Conservation (phyloP, 2,888 invertebrate species). For the Sarcophaga variegata region DNA sequence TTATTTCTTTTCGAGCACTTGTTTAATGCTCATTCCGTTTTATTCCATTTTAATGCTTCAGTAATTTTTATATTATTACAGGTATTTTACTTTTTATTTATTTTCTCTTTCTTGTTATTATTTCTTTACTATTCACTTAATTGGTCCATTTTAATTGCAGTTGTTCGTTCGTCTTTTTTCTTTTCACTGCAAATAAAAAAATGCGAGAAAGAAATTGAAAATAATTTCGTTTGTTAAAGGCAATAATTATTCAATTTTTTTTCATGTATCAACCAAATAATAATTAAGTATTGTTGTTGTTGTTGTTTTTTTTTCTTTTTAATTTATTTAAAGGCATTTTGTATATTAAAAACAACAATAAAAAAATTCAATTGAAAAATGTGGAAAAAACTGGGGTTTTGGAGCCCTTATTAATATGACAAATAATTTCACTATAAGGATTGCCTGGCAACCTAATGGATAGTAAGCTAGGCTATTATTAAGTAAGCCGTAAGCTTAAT, state of each 20-base stretch:
- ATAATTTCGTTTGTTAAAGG: neutral
- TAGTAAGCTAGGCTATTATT: too few species aligned
- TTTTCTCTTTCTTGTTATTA: constrained; percentile 6
- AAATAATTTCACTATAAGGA: too few species aligned
- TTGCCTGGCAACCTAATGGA: too few species aligned
- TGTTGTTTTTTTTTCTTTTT: neutral
- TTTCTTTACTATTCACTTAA: neutral
- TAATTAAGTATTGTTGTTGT: neutral
- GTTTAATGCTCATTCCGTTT: constrained; percentile 45
- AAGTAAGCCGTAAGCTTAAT: too few species aligned
- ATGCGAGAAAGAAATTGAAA: neutral
- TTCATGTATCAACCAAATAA: constrained; percentile 33
- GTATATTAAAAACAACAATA: neutral
- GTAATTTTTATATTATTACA: constrained; percentile 57
- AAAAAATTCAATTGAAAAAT: neutral
- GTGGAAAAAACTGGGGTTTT: too few species aligned
- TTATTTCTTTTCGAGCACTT: neutral
- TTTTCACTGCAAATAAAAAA: constrained; percentile 23
- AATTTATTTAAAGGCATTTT: neutral
- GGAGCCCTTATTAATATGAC: too few species aligned
- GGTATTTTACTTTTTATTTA: neutral
- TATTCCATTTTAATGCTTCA: constrained; percentile 54
- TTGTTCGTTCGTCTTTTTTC: too few species aligned
- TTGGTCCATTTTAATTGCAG: neutral
- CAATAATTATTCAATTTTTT: neutral